phyloP scores from a whole-genome alignment of 2,113 vertebrate genomes.

The Stegostoma tigrinum region DNA sequence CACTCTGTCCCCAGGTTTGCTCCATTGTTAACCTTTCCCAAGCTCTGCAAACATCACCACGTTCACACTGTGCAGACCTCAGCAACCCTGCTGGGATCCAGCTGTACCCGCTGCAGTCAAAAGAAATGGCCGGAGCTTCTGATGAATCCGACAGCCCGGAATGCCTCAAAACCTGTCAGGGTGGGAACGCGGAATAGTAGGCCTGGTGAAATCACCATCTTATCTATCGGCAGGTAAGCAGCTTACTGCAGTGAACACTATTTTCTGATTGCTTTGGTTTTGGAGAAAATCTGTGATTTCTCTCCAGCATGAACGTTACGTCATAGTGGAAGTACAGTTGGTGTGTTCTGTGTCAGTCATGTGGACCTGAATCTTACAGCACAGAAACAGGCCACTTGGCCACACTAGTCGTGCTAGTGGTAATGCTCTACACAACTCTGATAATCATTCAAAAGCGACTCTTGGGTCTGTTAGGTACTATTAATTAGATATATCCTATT shows the following conservation, averaged over 20 bases:
- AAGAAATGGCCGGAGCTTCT: constrained; percentile 80
- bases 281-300: neutral
- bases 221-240: constrained; percentile 82
- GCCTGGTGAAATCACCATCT: constrained; percentile 68
- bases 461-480: neutral
- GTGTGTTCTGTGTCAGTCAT: neutral
- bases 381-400: neutral
- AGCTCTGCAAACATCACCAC: constrained; percentile 74
- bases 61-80: constrained; percentile 87
- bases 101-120: constrained; percentile 80
- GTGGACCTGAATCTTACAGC: neutral
- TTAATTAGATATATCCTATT: neutral
- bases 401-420: neutral
- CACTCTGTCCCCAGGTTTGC: neutral
- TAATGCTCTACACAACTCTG: neutral
- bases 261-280: neutral
- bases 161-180: constrained; percentile 49
- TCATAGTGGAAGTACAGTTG: neutral
- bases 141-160: constrained; percentile 47
- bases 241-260: neutral
- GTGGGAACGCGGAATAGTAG: constrained; percentile 51
- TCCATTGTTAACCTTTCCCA: constrained; percentile 50
- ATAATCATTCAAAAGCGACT: neutral
- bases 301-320: neutral
- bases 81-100: constrained; percentile 59